A percentile compares a stretch with the other conserved stretches of the same genome.
phyloP scores from a whole-genome alignment of 2,113 vertebrate species.

The Synodontis membranacea region DNA sequence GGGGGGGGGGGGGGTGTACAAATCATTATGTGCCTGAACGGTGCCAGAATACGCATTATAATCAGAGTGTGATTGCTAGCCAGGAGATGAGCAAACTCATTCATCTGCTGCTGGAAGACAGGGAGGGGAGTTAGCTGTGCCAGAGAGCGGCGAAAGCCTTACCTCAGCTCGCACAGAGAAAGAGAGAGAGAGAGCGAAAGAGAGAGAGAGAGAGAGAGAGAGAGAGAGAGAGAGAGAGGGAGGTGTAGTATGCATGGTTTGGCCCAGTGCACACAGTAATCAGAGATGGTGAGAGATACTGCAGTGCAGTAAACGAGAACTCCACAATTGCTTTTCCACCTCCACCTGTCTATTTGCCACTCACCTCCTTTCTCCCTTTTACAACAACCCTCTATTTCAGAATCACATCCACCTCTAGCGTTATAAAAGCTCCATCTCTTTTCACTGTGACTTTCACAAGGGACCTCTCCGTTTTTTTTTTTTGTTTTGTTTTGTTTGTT shows the following conservation, averaged over 20 bases:
- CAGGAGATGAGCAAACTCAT: slow-evolving; percentile 32
- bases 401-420: slow-evolving; percentile 61
- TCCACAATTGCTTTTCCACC: slow-evolving; percentile 18
- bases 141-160: slow-evolving; percentile 1
- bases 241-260: neutral
- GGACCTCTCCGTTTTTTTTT: slow-evolving; percentile 44
- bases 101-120: slow-evolving; percentile 20
- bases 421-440: slow-evolving; percentile 58
- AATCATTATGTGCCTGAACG: slow-evolving; percentile 8
- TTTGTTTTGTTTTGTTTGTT: too few relatives aligned
- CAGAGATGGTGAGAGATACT: slow-evolving; percentile 33
- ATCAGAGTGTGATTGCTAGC: slow-evolving; percentile 25
- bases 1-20: neutral
- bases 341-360: slow-evolving; percentile 2
- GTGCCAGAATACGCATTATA: slow-evolving; percentile 29
- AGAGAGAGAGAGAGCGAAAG: too few relatives aligned
- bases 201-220: neutral
- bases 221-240: slow-evolving; percentile 3
- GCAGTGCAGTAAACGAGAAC: slow-evolving; percentile 24
- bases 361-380: slow-evolving; percentile 9
- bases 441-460: slow-evolving; percentile 29
- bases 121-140: neutral
- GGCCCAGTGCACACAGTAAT: neutral
- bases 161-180: slow-evolving; percentile 12
- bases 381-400: slow-evolving; percentile 38